Base-by-base conservation (phyloP, 2,888 invertebrate genomes). In the Leistus spinibarbis region DNA sequence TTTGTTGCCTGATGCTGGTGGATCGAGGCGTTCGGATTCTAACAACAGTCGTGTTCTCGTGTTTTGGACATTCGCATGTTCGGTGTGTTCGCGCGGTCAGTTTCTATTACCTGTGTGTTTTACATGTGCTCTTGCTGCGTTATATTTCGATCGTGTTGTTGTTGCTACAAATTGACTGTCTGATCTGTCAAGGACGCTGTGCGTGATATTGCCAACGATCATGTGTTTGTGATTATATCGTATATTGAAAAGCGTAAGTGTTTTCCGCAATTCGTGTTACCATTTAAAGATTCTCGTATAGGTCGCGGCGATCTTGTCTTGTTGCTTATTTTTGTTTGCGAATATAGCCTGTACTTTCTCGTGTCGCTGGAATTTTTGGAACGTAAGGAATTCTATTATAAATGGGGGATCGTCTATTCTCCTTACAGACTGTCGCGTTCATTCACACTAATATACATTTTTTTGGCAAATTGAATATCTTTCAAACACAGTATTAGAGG, bases 41-140 rank as follows among this genome's bases (percentile, higher is more conserved):
- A 24, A 24, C 24, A 24, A 24, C 24, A 24, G 24, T 24, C 24
- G 7, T 7, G 7, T 3, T 24, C 60, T 60, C 60, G 60, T 19
- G 60, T 60, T 60, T 40, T 40, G 60, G 20, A 19, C 20, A 19
- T 22, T 60, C 10, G 60, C 10, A 10, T n/a, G 60, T 19, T 19
- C 17, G 19, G 3, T 20, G 13, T 16, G 60, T 60, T 3, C 40
- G 40, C 40, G 40, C 40, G 40, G 40, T 40, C 40, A 40, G 16
- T 22, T 60, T 60, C 20, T 60, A 4, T 1, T 60, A 19, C 10
- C 20, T 60, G 54, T 20, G 60, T 60, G 60, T 19, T 16, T 19
- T 60, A 60, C 60, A 60, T 60, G 60, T 60, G 60, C 13, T 60
- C 22, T 54, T n/a, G 40, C 13, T 40, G 40, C 40, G 40, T n/a